These are phyloP conservation scores for Chirona hameri DNA, from an alignment of 2,888 invertebrate genomes.

Conservation along the genomic window DNA sequence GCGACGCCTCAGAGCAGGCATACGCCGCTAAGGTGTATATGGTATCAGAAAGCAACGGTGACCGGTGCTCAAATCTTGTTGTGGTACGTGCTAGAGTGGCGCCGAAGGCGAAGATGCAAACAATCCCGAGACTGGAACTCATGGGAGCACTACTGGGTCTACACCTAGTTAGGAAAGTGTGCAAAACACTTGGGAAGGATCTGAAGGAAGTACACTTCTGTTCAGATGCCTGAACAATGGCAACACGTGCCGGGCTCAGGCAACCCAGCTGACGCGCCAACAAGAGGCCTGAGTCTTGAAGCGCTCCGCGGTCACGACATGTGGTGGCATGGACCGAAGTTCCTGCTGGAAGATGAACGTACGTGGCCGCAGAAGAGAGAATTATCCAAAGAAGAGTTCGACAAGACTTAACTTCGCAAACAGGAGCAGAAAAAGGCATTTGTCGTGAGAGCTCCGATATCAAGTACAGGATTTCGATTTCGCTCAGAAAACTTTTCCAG, in stretches of 20 bases:
- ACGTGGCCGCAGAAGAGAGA: neutral
- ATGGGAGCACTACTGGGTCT: neutral
- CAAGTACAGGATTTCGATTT: neutral
- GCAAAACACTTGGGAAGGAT: neutral
- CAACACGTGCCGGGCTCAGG: neutral
- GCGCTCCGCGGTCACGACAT: neutral
- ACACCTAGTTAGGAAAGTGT: neutral
- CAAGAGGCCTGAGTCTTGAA: neutral
- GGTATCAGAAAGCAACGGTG: neutral
- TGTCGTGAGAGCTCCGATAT: neutral
- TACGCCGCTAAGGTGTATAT: neutral
- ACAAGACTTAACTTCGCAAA: neutral
- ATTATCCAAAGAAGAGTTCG: neutral
- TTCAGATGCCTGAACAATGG: neutral
- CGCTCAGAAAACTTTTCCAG: neutral
- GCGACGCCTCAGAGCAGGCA: neutral
- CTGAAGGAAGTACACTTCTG: neutral
- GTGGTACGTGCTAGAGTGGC: neutral
- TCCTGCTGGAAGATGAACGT: neutral
- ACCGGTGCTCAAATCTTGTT: neutral
- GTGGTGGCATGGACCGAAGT: neutral
- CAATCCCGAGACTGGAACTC: neutral
- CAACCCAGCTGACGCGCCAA: neutral
- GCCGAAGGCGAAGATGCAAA: neutral
- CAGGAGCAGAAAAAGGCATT: neutral